These are phyloP conservation scores for Drosophila cognata DNA, from an alignment of 2,888 invertebrate genomes.

Conservation along the genomic window DNA sequence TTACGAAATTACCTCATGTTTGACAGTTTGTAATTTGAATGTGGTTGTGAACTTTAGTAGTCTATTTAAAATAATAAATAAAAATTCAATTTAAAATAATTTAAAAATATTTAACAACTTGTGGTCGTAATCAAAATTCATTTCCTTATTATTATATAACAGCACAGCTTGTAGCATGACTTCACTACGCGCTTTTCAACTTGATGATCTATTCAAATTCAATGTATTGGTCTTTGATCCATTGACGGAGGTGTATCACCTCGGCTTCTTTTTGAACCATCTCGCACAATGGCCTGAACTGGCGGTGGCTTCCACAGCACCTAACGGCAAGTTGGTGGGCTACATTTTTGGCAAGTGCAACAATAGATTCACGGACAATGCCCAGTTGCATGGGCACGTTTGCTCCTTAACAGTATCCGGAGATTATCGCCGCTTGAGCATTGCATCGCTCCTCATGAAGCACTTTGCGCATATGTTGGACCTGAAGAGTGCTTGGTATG, in stretches of 20 bases:
- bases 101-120: background rate
- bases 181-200: constrained; percentile 45
- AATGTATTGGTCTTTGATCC: constrained; percentile 61
- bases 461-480: constrained; percentile 28
- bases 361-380: background rate
- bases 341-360: constrained; percentile 62
- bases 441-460: constrained; percentile 61
- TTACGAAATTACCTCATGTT: background rate
- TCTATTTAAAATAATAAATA: background rate
- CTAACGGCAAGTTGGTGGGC: constrained; percentile 38
- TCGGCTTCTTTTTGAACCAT: constrained; percentile 57
- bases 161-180: constrained; percentile 38
- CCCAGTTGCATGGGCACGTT: constrained; percentile 50
- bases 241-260: constrained; percentile 56
- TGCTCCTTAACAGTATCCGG: constrained; percentile 47
- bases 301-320: constrained; percentile 42
- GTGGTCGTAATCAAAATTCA: constrained; percentile 38
- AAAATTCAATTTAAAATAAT: too few relatives aligned
- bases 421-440: constrained; percentile 58
- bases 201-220: constrained; percentile 68
- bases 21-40: background rate
- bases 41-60: background rate
- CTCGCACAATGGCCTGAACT: constrained; percentile 56
- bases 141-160: background rate
- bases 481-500: constrained; percentile 37